Evolutionary conservation across 2,888 invertebrate species (phyloP), one percentile per base, ranked within the genome.

Genomic region (Lycia hirtaria): DNA sequence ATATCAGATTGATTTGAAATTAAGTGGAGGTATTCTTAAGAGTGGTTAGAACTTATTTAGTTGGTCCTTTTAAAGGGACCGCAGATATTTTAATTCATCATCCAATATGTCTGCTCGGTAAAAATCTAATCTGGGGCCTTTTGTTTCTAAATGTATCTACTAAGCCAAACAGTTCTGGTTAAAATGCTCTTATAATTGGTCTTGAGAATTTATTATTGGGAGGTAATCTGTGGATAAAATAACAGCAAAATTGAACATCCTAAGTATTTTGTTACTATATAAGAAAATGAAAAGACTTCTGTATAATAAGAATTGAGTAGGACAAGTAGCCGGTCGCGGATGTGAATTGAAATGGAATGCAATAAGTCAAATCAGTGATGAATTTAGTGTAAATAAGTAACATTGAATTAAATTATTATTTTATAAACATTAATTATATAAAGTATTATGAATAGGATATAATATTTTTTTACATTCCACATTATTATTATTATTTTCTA

Each of bases 371-470:
- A 37, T 40, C 40, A 30, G 43, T 55, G 43, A 55, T 30, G 30
- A 56, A 33, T 47, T 59, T 51, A 62, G 43, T 64, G 64, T 66
- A 58, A 26, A 64, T 64, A 64, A 49, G 20, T 55, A 54, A 53
- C 32, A 41, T 55, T 44, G 33, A 9, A 41, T 22, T 51, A 56
- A 56, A 22, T 51, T 62, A 51, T 58, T 60, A 48, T 58, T 48
- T 57, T 51, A 40, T 53, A 47, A 50, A 56, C 44, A 48, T 50
- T 44, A 53, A 55, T 43, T 38, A 51, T 22, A 37, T 19, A 58
- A 63, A 59, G 59, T 63, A 60, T 57, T 61, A 63, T 57, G 50
- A 57, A 60, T 66, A 66, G 50, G 26, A 57, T 62, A 61, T 49
- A 45, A 32, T 24, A 40, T 14, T 56, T 60, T n/a, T 62, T 56